phyloP scores from a whole-genome alignment of 1,140 invertebrate genomes.

The Bombus terrestris region DNA sequence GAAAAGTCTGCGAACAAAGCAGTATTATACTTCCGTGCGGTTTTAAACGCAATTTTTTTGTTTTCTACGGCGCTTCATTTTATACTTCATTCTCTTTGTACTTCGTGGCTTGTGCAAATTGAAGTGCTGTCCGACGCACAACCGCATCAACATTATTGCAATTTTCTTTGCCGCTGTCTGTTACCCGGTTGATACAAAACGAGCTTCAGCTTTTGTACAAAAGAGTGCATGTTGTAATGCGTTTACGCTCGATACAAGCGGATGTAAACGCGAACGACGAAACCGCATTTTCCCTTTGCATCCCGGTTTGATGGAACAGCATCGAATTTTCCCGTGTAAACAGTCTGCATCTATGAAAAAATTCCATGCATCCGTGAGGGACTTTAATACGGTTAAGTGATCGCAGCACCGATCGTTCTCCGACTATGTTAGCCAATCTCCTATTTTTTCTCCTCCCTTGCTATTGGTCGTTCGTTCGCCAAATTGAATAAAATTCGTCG shows the following conservation, averaged over 20 bases:
- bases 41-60: conserved; percentile 7
- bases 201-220: conserved; percentile 20
- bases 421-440: neutral
- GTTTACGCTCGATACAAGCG: conserved; percentile 40
- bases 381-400: conserved; percentile 55
- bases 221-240: conserved; percentile 28
- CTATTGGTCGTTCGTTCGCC: conserved; percentile 11
- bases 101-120: conserved; percentile 48
- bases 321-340: conserved; percentile 62
- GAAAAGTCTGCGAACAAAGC: conserved; percentile 43
- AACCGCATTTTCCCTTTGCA: conserved; percentile 34
- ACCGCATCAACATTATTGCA: conserved; percentile 55
- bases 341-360: conserved; percentile 39
- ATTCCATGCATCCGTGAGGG: conserved; percentile 66
- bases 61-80: conserved; percentile 40
- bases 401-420: conserved; percentile 46
- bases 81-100: conserved; percentile 51
- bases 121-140: conserved; percentile 39
- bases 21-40: neutral
- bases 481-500: conserved; percentile 62
- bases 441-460: neutral
- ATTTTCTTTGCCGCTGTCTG: conserved; percentile 4
- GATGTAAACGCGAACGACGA: conserved; percentile 34
- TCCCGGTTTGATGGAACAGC: conserved; percentile 52
- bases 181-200: neutral